These are phyloP conservation scores for Yponomeuta plumbellus DNA, from an alignment of 2,888 invertebrate species.

Conservation along the genomic window DNA sequence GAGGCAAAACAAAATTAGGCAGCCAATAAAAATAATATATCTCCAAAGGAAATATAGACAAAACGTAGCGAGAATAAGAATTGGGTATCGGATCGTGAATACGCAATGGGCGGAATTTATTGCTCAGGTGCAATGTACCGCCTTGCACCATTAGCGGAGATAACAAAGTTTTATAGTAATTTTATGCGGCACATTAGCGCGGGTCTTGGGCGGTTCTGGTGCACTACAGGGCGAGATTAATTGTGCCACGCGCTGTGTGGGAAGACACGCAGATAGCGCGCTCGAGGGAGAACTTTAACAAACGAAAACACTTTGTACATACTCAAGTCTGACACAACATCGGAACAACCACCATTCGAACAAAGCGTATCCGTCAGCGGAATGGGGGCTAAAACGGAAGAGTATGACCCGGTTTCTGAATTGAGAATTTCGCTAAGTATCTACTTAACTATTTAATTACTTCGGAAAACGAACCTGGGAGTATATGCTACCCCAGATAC, in stretches of 20 bases:
- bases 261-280: neutral
- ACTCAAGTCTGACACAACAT: no score
- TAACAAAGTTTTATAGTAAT: conserved; percentile 61
- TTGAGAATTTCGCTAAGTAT: no score
- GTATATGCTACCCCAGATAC: no score
- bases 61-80: conserved; percentile 11
- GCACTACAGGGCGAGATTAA: conserved; percentile 19
- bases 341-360: no score
- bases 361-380: no score
- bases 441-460: no score
- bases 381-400: no score
- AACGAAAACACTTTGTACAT: no score
- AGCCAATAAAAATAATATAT: neutral
- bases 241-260: neutral
- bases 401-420: no score
- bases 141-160: conserved; percentile 45
- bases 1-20: neutral
- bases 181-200: conserved; percentile 52
- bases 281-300: no score
- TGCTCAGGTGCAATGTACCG: conserved; percentile 49
- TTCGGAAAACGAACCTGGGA: no score
- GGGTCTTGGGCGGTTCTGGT: conserved; percentile 18
- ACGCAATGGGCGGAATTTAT: conserved; percentile 24
- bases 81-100: conserved; percentile 3
- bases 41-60: neutral